Base-by-base conservation (phyloP, 2,113 vertebrate species). In the Cygnus buccinator region DNA sequence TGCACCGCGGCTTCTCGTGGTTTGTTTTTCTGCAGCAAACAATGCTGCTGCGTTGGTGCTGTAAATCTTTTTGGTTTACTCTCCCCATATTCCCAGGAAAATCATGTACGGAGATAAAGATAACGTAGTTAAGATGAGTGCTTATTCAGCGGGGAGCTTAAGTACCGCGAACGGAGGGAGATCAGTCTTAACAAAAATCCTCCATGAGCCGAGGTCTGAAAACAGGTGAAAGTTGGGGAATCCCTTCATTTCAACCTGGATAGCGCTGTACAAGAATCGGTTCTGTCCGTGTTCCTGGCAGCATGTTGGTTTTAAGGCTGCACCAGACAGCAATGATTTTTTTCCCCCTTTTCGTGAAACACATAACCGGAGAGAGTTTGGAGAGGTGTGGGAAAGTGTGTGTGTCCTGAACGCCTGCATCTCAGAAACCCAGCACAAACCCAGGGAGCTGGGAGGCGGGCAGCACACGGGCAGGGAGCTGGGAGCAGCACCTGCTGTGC, bases 21-120 rank as follows among this genome's bases (percentile, higher is more conserved):
- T 23, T 67, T 44, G 21, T 46, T 67, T 67, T 46, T 44, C 43
- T 33, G 41, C 43, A 46, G 46, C 55, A 75, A 85, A 25, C 6
- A 28, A 21, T 0, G 0, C 17, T 3, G 4, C 13, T 1, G 1
- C 26, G 12, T 50, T 0, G 1, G 25, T 10, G 54, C 35, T 0
- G 0, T 21, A 29, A 68, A 52, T 50, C 48, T 73, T 61, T 61
- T 57, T 8, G 59, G 10, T 46, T 50, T 18, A 7, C 4, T 33
- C 25, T 41, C 66, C n/a, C 10, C 3, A 11, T 52, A 29, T 57
- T 61, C 43, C 75, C 75, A 31, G n/a, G 78, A 72, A 85, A 73
- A 68, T 16, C 33, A 16, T 0, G 10, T 3, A 35, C 17, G 11
- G 61, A 46, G 54, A 67, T 46, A 39, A 76, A 92, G 79, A 43